A percentile compares a stretch with the other conserved stretches of the same genome.
phyloP scores from a whole-genome alignment of 1,140 invertebrate species.

The Pemphigus obesinymphae region DNA sequence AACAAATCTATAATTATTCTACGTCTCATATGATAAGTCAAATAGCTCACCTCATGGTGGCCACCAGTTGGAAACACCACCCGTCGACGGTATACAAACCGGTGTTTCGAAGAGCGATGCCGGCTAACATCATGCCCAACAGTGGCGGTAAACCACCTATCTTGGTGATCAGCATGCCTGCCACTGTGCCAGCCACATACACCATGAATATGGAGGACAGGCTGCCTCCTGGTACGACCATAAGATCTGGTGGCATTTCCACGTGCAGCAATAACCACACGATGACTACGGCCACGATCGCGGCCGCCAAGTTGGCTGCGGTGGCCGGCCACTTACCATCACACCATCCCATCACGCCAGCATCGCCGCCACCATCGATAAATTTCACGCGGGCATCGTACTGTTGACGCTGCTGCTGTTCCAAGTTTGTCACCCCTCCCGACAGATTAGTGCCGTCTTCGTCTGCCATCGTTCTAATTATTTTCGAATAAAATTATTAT shows the following conservation, averaged over 20 bases:
- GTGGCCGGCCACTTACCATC: background rate
- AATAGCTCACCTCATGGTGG: conserved; percentile 8
- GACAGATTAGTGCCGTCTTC: background rate
- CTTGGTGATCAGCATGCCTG: conserved; percentile 27
- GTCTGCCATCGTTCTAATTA: background rate
- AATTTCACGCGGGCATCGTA: background rate
- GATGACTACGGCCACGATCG: conserved; percentile 24
- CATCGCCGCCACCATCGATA: no score
- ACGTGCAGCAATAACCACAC: conserved; percentile 40
- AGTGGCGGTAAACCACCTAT: conserved; percentile 46
- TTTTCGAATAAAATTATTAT: no score
- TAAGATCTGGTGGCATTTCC: conserved; percentile 7
- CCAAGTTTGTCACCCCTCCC: background rate
- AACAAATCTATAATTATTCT: no score
- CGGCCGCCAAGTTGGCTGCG: conserved; percentile 4
- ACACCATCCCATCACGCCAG: background rate
- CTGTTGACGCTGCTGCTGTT: background rate
- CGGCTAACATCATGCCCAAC: conserved; percentile 48
- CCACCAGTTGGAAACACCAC: conserved; percentile 36
- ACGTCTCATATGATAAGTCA: no score
- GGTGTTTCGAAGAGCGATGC: conserved; percentile 46
- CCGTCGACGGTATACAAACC: conserved; percentile 47
- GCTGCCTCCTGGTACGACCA: conserved; percentile 43
- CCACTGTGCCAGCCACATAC: conserved; percentile 42
- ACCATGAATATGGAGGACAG: conserved; percentile 44